Base-by-base conservation (phyloP, 2,888 invertebrate species). In the Scrobipalpa costella region DNA sequence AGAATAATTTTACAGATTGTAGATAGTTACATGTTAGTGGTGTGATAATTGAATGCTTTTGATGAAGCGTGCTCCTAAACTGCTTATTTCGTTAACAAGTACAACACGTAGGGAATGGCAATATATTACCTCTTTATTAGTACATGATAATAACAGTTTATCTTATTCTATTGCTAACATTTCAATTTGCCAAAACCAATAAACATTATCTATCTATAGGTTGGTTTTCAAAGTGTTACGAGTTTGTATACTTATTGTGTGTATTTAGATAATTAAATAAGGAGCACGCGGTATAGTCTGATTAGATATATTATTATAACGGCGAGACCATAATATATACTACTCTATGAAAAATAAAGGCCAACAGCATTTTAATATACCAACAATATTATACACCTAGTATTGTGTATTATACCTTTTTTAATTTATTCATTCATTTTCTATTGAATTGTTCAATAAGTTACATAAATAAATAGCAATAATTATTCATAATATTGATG, bases 1-100 rank as follows among this genome's bases (percentile, higher is more conserved):
- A 57, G 36, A 47, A 55, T 50, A 38, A 34, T 61, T 27, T 55
- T 34, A 62, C 52, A 61, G 36, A 47, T 33, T 61, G 62, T 62
- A 62, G 62, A 62, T 62, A 62, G 47, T 49, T 60, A 33, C 47
- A 49, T 60, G 55, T 55, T 55, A 55, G 44, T 33, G 34, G 33
- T 47, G 15, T 15, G 33, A 6, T n/a, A 47, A 19, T 44, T 47
- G n/a, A 47, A 47, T 60, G 47, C 33, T 47, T 33, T 58, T 47
- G 17, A 19, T 19, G 2, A 33, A 13, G 57, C 58, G 58, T 58
- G 58, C 58, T 58, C 58, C 58, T 21, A n/a, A 11, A 15, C 36
- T 36, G 0, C 9, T 15, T 34, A 49, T 49, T 19, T 11, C 7
- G 8, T 47, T 6, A 17, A 11, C 15, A n/a, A n/a, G n/a, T n/a